Percentiles rank a stretch among this genome's conserved stretches.
These are phyloP conservation scores for Dermatemys mawii DNA, from an alignment of 2,113 vertebrate genomes.

Conservation along the genomic window DNA sequence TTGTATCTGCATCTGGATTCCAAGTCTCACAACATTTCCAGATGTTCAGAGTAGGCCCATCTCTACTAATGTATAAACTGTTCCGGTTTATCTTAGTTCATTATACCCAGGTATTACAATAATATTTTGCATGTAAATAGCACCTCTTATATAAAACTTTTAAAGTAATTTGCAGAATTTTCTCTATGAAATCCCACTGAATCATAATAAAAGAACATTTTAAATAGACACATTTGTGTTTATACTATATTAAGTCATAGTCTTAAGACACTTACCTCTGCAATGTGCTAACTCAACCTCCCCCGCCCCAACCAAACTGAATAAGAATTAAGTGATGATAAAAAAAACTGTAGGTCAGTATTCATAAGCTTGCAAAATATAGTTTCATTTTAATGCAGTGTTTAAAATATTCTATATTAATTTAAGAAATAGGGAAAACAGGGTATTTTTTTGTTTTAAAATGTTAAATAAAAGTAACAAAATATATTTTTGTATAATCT, in stretches of 20 bases:
- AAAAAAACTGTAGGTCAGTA: background rate
- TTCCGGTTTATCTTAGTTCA: background rate
- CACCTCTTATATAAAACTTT: background rate
- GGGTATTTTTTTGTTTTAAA: background rate
- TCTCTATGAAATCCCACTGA: background rate
- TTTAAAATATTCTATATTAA: background rate
- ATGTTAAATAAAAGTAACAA: background rate
- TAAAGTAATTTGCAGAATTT: background rate
- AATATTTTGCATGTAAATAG: background rate
- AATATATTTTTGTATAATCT: background rate
- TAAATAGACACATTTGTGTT: background rate
- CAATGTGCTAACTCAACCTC: background rate
- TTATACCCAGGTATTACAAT: background rate
- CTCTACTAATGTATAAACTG: background rate
- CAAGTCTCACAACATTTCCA: background rate
- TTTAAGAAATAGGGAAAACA: background rate
- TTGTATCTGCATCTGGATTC: background rate
- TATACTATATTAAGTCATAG: background rate
- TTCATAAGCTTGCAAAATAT: background rate
- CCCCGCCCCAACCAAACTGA: background rate
- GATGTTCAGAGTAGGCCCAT: background rate
- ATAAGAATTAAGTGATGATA: background rate
- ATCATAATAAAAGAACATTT: background rate
- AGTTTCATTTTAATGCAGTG: background rate
- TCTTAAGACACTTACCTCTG: background rate